phyloP scores from a whole-genome alignment of 2,888 invertebrate species.

The Lasioglossum leucozonium region DNA sequence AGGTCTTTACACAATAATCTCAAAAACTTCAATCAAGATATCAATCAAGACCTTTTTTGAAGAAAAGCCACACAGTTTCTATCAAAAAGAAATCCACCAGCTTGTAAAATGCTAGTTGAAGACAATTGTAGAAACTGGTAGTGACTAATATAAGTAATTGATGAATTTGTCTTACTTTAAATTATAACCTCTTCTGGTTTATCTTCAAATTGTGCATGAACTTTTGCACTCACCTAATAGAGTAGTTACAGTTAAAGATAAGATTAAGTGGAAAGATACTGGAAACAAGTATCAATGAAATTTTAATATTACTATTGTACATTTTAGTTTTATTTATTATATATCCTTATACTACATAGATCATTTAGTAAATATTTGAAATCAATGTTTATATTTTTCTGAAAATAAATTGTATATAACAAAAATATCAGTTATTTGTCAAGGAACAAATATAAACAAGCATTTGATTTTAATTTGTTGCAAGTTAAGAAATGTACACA shows the following conservation, averaged over 20 bases:
- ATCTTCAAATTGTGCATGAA: not conserved
- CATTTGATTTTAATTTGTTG: too few species aligned
- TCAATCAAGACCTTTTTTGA: not conserved
- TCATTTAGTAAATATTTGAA: too few species aligned
- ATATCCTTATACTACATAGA: too few species aligned
- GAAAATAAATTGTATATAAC: too few species aligned
- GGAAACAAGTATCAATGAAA: not conserved
- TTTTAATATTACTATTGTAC: not conserved
- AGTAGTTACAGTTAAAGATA: not conserved
- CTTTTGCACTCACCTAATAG: slow-evolving; percentile 1
- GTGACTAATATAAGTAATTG: not conserved
- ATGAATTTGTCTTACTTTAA: not conserved
- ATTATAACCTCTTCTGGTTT: not conserved
- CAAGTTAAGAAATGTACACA: too few species aligned
- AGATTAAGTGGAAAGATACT: not conserved
- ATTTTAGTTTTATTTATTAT: not conserved
- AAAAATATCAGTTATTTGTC: too few species aligned
- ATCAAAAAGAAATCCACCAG: not conserved
- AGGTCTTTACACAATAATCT: not conserved
- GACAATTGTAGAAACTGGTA: too few species aligned
- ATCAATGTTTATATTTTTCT: too few species aligned
- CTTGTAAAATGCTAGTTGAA: not conserved
- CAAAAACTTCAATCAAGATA: not conserved
- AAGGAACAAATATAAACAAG: too few species aligned
- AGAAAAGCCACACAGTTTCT: not conserved